Evolutionary conservation across 2,888 invertebrate species (phyloP).

Genomic region (Hypercompe scribonia): DNA sequence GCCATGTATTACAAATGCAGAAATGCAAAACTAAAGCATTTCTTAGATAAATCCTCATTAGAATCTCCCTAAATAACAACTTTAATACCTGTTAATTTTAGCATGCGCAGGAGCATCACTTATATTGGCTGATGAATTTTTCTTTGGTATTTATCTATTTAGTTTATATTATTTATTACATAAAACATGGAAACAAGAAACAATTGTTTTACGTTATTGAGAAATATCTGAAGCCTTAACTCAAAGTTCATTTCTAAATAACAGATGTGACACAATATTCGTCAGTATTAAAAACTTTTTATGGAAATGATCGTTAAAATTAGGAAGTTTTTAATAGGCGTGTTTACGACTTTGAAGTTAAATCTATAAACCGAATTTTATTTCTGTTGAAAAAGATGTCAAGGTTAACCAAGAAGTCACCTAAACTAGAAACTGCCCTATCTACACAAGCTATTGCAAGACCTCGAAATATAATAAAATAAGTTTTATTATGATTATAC

Average conservation of each 20-base stretch:
- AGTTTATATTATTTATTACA: too few relatives aligned
- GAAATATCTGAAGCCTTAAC: background rate
- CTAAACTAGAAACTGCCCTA: slow-evolving; percentile 2
- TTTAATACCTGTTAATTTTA: too few relatives aligned
- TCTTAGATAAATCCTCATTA: too few relatives aligned
- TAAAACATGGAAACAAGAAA: too few relatives aligned
- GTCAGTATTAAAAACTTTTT: background rate
- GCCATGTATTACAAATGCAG: too few relatives aligned
- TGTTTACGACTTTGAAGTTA: background rate
- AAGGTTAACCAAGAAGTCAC: background rate
- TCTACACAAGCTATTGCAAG: slow-evolving; percentile 26
- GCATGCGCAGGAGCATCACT: too few relatives aligned
- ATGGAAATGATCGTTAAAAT: background rate
- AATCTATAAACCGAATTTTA: background rate
- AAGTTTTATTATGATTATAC: slow-evolving; percentile 33
- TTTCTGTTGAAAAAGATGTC: background rate
- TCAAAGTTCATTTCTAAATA: background rate
- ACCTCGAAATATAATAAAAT: slow-evolving; percentile 38
- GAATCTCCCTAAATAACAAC: too few relatives aligned
- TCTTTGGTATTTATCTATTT: too few relatives aligned
- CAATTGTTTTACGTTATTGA: too few relatives aligned
- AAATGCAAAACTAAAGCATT: too few relatives aligned
- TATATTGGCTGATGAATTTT: too few relatives aligned
- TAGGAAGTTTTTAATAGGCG: background rate
- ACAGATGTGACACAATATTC: background rate